Percentiles rank a stretch among this genome's conserved stretches.
Conservation (phyloP, 2,113 vertebrate species). For the Aptenodytes patagonicus region DNA sequence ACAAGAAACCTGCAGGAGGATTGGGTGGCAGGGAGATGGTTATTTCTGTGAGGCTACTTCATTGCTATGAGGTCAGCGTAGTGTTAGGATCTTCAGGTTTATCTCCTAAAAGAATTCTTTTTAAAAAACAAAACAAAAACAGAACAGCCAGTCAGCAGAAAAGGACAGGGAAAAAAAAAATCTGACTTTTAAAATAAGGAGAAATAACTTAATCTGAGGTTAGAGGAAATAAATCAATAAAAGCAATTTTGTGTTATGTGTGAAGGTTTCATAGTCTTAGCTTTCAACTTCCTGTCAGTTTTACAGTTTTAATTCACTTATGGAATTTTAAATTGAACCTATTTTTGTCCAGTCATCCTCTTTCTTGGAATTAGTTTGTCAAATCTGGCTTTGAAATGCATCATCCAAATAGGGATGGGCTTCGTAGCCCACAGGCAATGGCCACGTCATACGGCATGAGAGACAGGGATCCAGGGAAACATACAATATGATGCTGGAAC, state of each 20-base stretch:
- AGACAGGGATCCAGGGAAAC: not conserved
- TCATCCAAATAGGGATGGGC: not conserved
- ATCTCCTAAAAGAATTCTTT: not conserved
- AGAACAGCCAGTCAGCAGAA: not conserved
- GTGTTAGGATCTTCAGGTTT: not conserved
- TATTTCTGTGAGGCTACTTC: not conserved
- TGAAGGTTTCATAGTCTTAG: not conserved
- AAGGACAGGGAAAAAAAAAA: not conserved
- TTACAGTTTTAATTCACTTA: not conserved
- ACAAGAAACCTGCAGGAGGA: not conserved
- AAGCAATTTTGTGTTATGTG: conserved; percentile 26
- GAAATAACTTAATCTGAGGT: not conserved
- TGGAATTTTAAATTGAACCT: not conserved
- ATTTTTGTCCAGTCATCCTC: not conserved
- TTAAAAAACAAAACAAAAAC: not conserved
- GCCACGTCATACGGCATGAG: not conserved
- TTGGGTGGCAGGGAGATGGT: not conserved
- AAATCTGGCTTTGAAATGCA: not conserved
- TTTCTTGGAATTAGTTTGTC: not conserved
- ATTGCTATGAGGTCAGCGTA: not conserved
- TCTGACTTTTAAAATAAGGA: not conserved
- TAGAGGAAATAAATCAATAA: conserved; percentile 39
- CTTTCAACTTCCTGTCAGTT: not conserved
- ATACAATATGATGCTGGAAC: not conserved
- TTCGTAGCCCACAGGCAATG: not conserved